Evolutionary conservation across 35 echinoderm and acorn worm genomes (phyloP), one percentile per base, ranked within the genome.

Genomic region (Antedon bifida): DNA sequence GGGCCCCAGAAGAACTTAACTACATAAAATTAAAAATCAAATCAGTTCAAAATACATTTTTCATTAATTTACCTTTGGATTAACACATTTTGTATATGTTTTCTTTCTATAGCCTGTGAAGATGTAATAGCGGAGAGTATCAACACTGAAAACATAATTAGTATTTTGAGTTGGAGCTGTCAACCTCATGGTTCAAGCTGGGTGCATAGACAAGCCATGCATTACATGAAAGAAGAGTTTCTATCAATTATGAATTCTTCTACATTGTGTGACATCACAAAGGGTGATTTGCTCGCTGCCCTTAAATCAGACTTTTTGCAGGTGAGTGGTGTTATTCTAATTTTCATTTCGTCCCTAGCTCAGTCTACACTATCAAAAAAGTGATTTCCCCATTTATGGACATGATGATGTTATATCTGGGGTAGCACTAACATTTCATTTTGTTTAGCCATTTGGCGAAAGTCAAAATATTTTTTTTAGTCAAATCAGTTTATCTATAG

Each of bases 201-300:
- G 95, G 95, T 99, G 17, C 80, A 91, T 74, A 39, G 90, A 56
- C 95, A 99, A 79, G 91, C 95, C 78, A 90, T 93, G 88, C 95
- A 93, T 56, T 99, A 82, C 81, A 81, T 99, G 23, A 89, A 86
- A 73, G 95, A 99, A 78, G 95, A 99, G 80, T 99, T 99, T 46
- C 33, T 87, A 19, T 36, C 84, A 9, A 79, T 93, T 5, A 88
- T 83, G 7, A 75, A 83, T 21, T 92, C 90, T 45, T 76, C 90
- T 31, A 88, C 92, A 21, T 80, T 92, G 34, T 99, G 87, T 86
- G 95, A 99, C 31, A 85, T 99, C 39, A 86, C 84, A 26, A 86
- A 92, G 46, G 81, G 80, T 3, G 82, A 90, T 77, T 83, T 99
- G 29, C 86, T 92, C 16, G 86, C 88, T 74, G 91, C 91, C 30